Evolutionary conservation across 2,888 invertebrate species (phyloP), one percentile per base, ranked within the genome.

Genomic region (Drosophila infuscata): DNA sequence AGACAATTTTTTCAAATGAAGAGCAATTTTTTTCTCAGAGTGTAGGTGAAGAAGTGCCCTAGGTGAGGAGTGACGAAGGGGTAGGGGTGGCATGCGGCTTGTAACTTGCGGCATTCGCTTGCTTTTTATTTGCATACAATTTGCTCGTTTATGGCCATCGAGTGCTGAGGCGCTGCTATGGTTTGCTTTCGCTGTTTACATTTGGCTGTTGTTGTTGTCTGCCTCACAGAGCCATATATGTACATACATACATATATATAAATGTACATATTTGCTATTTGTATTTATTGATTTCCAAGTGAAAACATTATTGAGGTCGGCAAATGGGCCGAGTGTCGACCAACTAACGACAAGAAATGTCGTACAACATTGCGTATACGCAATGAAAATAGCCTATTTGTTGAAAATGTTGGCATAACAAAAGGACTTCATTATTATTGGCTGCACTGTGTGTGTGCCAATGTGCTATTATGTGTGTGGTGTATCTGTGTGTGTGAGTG

Each of bases 391-490:
- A 75, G 75, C 63, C 61, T 75, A 81, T 77, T 77, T 75, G 82
- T 77, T 74, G 75, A 75, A 85, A 80, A 84, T 84, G 82, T 79
- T 65, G 75, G 69, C 76, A 73, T 82, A 86, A 86, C 86, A 86
- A 86, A 85, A 88, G 86, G 86, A 88, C 86, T 88, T 82, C 83
- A 85, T 86, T 86, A 86, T 86, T 88, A 88, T 88, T 86, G 88
- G 76, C 86, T 86, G 74, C 81, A 74, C 72, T 75, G 74, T 78
- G 43, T 57, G 46, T 12, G 57, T 7, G n/a, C 32, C 52, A 46
- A 36, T 53, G 51, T 17, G 54, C 9, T 17, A n/a, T n/a, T 41
- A 41, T 41, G 53, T 53, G 54, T 54, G 32, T 25, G 56, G 53
- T 63, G 35, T 3, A 43, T 36, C 46, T 38, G 51, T 71, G 41